Conservation (phyloP, 2,888 invertebrate genomes). For the Parelbella ahira region DNA sequence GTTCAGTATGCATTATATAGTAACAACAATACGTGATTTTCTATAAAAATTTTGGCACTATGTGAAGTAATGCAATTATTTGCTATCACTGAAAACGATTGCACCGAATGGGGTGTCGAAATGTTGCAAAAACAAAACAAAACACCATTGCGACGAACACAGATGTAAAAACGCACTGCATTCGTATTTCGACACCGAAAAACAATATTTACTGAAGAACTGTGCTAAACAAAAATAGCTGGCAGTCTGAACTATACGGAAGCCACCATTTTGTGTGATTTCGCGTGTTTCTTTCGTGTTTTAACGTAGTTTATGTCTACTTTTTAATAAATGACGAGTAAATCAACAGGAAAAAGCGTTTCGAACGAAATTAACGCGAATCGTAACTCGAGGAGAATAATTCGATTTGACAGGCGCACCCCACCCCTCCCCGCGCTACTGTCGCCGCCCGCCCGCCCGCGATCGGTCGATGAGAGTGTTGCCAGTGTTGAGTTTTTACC, state of each 20-base stretch:
- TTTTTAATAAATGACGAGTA: constrained; percentile 41
- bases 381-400: constrained; percentile 48
- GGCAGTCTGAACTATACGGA: constrained; percentile 17
- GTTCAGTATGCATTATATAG: constrained; percentile 12
- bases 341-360: constrained; percentile 57
- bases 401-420: constrained; percentile 61
- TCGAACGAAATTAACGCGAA: constrained; percentile 53
- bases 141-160: constrained; percentile 10
- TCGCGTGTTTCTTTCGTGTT: constrained; percentile 41
- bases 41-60: constrained; percentile 15
- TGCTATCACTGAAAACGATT: constrained; percentile 16
- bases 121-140: constrained; percentile 21
- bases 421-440: constrained; percentile 44
- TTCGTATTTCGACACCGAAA: constrained; percentile 56
- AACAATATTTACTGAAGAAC: constrained; percentile 72
- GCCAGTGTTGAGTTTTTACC: constrained; percentile 39
- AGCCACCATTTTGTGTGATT: constrained; percentile 17
- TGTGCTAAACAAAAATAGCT: constrained; percentile 74
- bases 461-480: constrained; percentile 68
- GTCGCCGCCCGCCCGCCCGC: constrained; percentile 28
- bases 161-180: constrained; percentile 43
- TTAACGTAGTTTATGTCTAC: constrained; percentile 27
- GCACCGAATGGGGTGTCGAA: constrained; percentile 13
- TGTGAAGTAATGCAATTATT: constrained; percentile 21
- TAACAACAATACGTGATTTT: constrained; percentile 14